Conservation (phyloP, 1,140 invertebrate genomes). For the Pseudoatta argentina region DNA sequence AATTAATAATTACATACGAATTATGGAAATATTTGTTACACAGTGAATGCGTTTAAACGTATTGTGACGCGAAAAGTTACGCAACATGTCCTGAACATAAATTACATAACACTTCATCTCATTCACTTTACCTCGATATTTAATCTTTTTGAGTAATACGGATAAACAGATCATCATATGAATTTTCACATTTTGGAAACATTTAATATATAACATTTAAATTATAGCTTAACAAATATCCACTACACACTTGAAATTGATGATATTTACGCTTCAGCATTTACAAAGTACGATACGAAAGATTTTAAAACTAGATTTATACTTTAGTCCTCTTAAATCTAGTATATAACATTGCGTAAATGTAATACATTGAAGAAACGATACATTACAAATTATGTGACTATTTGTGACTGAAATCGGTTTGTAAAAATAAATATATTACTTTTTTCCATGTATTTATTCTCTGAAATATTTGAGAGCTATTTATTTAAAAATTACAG, state of each 20-base stretch:
- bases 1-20: conserved; percentile 13
- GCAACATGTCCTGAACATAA: not conserved
- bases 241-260: not conserved
- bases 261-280: not conserved
- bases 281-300: not conserved
- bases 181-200: conserved; percentile 5
- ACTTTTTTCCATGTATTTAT: not conserved
- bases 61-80: not conserved
- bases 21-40: not conserved
- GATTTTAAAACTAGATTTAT: not conserved
- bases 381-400: not conserved
- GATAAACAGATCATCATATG: conserved; percentile 16
- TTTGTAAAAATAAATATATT: not conserved
- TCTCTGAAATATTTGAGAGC: not conserved
- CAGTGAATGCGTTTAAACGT: not conserved
- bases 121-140: conserved; percentile 32
- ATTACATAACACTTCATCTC: conserved; percentile 9
- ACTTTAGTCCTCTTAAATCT: not conserved
- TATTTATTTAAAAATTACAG: not conserved
- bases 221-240: conserved; percentile 1
- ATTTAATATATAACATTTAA: not conserved
- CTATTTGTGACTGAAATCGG: not conserved
- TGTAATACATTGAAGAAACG: not conserved
- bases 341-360: not conserved
- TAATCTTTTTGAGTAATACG: conserved; percentile 16